Evolutionary conservation across 2,113 vertebrate species (phyloP), one percentile per base, ranked within the genome.

Genomic region (Meriones unguiculatus): DNA sequence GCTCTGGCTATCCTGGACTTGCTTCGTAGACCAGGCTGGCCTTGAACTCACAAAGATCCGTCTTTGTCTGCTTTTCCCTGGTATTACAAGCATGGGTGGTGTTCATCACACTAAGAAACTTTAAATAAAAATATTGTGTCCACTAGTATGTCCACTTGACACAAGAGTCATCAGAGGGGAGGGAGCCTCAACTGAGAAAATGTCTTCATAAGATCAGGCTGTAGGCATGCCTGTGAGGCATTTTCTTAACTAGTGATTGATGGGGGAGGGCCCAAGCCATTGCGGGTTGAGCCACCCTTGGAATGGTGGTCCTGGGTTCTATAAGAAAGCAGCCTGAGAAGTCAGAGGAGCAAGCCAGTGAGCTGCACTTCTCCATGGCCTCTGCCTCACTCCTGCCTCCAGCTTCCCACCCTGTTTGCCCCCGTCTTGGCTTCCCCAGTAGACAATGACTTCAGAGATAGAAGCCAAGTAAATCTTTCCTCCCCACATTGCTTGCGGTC

Each of bases 21-120:
- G 46, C 46, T 46, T 46, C 5, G 46, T 46, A 46, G 46, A 46
- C 46, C 46, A 46, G 46, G 46, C 46, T 46, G 46, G 46, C 46
- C 46, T 46, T 46, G 46, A 46, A 46, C 46, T 46, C 46, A 46
- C 46, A 46, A 46, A 46, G 46, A 46, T 46, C 46, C 46, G 5
- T 46, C 46, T 46, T 46, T 46, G 46, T 46, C 46, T 46, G 46
- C 46, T 5, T 46, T 46, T 5, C 46, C 46, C 46, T 46, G 5
- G 46, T 46, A 46, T 46, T 46, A 46, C 46, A 46, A 46, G 46
- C 46, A 46, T 5, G 46, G 46, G 46, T 46, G 46, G 46, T 46
- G 46, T 46, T 5, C 5, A 46, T 46, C 46, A 46, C 28, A 94
- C 89, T 50, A 96, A 80, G 15, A 97, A 90, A 93, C 28, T 86